Percentiles rank a stretch among this genome's conserved stretches.
Conservation (phyloP, 2,888 invertebrate species). For the Meghimatium bilineatum region DNA sequence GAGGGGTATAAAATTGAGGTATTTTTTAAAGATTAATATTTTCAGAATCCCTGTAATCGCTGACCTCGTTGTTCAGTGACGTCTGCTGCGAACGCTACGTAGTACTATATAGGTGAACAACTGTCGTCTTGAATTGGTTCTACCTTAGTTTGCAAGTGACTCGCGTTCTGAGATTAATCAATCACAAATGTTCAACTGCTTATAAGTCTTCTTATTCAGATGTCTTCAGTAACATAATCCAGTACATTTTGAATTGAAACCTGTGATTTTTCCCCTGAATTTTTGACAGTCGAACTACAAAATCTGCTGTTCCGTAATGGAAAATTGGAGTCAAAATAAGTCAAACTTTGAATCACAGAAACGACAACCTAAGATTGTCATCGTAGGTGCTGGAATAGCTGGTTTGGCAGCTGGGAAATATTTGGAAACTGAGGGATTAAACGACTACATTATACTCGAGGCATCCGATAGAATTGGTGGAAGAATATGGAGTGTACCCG, state of each 20-base stretch:
- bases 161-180: neutral
- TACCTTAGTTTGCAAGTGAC: neutral
- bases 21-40: too few relatives aligned
- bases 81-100: too few relatives aligned
- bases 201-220: neutral
- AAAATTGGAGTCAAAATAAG: conserved; percentile 52
- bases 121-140: too few relatives aligned
- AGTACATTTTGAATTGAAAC: neutral
- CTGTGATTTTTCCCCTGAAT: neutral
- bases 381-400: conserved; percentile 75
- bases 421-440: conserved; percentile 68
- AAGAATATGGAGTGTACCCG: conserved; percentile 73
- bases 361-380: conserved; percentile 66
- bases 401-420: conserved; percentile 73
- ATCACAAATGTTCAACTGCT: neutral
- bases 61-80: too few relatives aligned
- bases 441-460: conserved; percentile 73
- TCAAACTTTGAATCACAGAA: too few relatives aligned
- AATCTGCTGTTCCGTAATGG: conserved; percentile 52
- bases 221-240: neutral
- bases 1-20: too few relatives aligned
- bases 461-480: conserved; percentile 74
- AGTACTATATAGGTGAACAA: too few relatives aligned
- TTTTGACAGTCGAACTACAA: neutral
- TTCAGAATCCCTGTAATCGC: too few relatives aligned